Conservation (phyloP, 2,797 vertebrate species). For the Fistularia tabacaria region DNA sequence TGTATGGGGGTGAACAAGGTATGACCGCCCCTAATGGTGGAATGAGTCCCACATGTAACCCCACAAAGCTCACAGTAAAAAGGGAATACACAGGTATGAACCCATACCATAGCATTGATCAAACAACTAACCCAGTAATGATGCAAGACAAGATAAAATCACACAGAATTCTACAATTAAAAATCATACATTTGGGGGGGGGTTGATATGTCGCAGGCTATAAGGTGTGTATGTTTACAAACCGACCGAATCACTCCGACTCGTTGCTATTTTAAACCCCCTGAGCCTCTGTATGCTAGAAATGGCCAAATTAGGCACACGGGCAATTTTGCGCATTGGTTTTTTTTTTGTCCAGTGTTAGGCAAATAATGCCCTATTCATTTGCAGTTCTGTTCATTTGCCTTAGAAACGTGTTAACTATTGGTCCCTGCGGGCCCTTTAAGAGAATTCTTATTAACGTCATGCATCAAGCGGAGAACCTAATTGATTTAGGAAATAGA, state of each 20-base stretch:
- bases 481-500: constrained; percentile 82
- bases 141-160: constrained; percentile 16
- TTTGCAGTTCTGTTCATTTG: no score
- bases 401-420: constrained; percentile 12
- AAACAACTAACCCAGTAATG: constrained; percentile 22
- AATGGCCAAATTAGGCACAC: neutral
- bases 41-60: constrained; percentile 84
- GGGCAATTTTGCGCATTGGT: neutral
- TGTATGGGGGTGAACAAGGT: constrained; percentile 87
- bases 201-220: neutral
- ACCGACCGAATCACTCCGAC: neutral
- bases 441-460: constrained; percentile 65
- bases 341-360: constrained; percentile 6
- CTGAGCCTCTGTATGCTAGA: no score
- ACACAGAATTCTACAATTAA: constrained; percentile 2
- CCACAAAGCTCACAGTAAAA: constrained; percentile 86
- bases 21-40: constrained; percentile 83
- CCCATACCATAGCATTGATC: constrained; percentile 54
- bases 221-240: no score
- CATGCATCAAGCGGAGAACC: constrained; percentile 66
- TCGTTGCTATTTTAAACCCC: neutral
- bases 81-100: constrained; percentile 88
- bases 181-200: neutral
- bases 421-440: constrained; percentile 30
- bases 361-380: no score